Evolutionary conservation across 2,113 vertebrate genomes (phyloP).

Genomic region (Eptesicus fuscus): DNA sequence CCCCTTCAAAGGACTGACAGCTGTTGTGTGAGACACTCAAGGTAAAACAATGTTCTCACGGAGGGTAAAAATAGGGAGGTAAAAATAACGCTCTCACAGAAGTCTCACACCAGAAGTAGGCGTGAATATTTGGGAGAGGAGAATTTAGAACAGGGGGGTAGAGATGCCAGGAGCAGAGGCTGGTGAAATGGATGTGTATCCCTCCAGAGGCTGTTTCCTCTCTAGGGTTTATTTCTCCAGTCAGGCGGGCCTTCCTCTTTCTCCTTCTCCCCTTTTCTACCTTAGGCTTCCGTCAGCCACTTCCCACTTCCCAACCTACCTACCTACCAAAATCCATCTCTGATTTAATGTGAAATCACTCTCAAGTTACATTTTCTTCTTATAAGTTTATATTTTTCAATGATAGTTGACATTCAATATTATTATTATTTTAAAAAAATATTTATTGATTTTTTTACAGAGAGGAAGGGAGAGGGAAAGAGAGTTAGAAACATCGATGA

Average conservation of each 20-base stretch:
- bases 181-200: not conserved
- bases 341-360: not conserved
- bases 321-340: not conserved
- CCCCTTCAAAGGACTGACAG: constrained; percentile 21
- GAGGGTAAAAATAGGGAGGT: constrained; percentile 48
- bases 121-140: not conserved
- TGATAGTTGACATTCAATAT: not conserved
- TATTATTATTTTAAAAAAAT: not conserved
- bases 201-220: not conserved
- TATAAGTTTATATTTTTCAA: not conserved
- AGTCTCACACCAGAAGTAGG: constrained; percentile 31
- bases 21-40: constrained; percentile 20
- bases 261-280: not conserved
- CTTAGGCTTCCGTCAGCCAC: not conserved
- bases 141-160: constrained; percentile 16
- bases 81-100: constrained; percentile 44
- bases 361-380: not conserved
- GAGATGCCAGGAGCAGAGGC: not conserved
- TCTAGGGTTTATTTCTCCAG: not conserved
- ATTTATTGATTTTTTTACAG: no score
- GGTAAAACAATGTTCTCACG: constrained; percentile 35
- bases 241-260: not conserved
- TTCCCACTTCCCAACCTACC: not conserved
- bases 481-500: no score
- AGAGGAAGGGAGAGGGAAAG: no score